phyloP scores from a whole-genome alignment of 2,888 invertebrate species.

The Drosophila setosimentum region DNA sequence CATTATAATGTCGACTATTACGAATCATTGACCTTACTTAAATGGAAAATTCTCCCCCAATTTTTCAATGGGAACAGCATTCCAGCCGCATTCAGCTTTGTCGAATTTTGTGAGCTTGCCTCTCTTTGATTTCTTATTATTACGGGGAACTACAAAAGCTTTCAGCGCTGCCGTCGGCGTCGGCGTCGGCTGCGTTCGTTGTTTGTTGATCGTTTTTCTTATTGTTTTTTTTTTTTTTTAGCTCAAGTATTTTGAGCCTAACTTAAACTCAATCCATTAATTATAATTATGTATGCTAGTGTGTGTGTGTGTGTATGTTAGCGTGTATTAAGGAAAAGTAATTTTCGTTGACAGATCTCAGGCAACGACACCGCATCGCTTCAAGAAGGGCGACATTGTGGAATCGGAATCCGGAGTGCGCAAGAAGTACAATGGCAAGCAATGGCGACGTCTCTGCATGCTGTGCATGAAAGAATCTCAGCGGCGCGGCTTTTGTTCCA shows the following conservation, averaged over 20 bases:
- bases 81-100: constrained; percentile 1
- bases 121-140: constrained; percentile 2
- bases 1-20: background rate
- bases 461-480: constrained; percentile 99
- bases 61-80: background rate
- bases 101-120: background rate
- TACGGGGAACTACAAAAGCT: constrained; percentile 1
- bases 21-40: background rate
- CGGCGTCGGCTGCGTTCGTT: constrained; percentile 6
- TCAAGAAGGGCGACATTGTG: constrained; percentile 97
- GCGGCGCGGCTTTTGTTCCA: constrained; percentile 97
- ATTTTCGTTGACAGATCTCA: constrained; percentile 88
- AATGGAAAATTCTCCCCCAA: background rate
- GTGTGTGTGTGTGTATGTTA: background rate
- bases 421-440: constrained; percentile 99
- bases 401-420: constrained; percentile 91
- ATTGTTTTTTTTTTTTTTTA: background rate
- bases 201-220: background rate
- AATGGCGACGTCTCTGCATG: constrained; percentile 98
- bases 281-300: constrained; percentile 24
- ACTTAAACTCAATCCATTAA: constrained; percentile 45
- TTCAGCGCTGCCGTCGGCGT: constrained; percentile 4
- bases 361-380: constrained; percentile 97
- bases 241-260: constrained; percentile 17
- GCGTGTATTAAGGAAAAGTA: constrained; percentile 21